These are phyloP conservation scores for Austrofundulus limnaeus DNA, from an alignment of 2,113 vertebrate genomes.

Conservation along the genomic window DNA sequence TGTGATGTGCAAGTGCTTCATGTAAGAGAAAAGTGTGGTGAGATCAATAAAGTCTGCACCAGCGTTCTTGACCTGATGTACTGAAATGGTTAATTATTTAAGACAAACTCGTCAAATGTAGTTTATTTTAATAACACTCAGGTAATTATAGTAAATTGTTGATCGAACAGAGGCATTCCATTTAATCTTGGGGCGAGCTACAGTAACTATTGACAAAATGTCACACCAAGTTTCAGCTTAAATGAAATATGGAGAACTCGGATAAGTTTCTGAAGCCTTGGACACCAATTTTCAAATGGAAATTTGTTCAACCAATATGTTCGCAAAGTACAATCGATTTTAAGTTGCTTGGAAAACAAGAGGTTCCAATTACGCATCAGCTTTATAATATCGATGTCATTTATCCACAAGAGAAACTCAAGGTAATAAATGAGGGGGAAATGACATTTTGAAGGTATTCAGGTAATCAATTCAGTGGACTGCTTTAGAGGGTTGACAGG, in stretches of 20 bases:
- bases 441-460: conserved; percentile 27
- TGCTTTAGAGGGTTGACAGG: conserved; percentile 6
- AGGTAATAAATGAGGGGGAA: conserved; percentile 18
- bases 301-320: conserved; percentile 37
- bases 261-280: conserved; percentile 17
- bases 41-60: not conserved
- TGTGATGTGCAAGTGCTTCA: no score
- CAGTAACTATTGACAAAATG: conserved; percentile 31
- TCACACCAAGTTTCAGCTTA: conserved; percentile 23
- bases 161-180: conserved; percentile 13
- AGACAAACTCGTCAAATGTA: not conserved
- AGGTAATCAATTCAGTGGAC: conserved; percentile 29
- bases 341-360: conserved; percentile 28
- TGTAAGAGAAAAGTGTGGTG: not conserved
- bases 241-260: conserved; percentile 13
- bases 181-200: conserved; percentile 27
- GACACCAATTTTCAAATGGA: conserved; percentile 23
- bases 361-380: conserved; percentile 39
- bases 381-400: conserved; percentile 28
- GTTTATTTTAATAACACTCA: conserved; percentile 6
- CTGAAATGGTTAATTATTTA: conserved; percentile 2
- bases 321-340: conserved; percentile 20
- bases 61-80: not conserved
- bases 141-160: conserved; percentile 16
- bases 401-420: conserved; percentile 24